Evolutionary conservation across 2,888 invertebrate species (phyloP).

Genomic region (Nomada ruficornis): DNA sequence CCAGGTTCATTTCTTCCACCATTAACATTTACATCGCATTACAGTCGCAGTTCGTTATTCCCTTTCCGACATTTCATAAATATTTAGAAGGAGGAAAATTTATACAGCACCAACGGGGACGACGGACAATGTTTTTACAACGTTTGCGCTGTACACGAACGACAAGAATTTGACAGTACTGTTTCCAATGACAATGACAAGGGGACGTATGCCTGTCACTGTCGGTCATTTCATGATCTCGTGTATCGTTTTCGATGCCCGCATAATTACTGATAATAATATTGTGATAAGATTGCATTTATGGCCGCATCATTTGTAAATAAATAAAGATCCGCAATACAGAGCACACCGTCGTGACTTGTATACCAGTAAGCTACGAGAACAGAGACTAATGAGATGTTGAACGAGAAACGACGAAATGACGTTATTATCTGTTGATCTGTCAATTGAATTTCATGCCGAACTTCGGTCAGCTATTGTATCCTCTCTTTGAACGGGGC

Average conservation of each 20-base stretch:
- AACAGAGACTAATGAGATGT: conserved; percentile 21
- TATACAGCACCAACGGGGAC: conserved; percentile 51
- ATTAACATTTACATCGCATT: conserved; percentile 28
- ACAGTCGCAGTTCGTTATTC: conserved; percentile 43
- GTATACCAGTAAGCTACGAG: conserved; percentile 50
- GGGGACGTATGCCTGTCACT: conserved; percentile 29
- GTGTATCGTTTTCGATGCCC: conserved; percentile 44
- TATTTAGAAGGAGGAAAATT: conserved; percentile 31
- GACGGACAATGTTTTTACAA: conserved; percentile 45
- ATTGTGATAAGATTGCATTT: conserved; percentile 76
- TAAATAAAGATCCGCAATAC: background rate
- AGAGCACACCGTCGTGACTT: conserved; percentile 20
- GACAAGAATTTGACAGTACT: conserved; percentile 28
- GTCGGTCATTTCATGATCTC: conserved; percentile 55
- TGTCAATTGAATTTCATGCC: conserved; percentile 5
- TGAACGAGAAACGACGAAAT: background rate
- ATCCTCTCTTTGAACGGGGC: background rate
- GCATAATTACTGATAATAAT: conserved; percentile 58
- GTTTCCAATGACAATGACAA: background rate
- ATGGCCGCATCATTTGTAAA: background rate
- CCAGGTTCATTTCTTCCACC: conserved; percentile 32
- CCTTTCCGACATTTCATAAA: conserved; percentile 39
- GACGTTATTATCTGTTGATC: background rate
- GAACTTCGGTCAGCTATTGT: background rate
- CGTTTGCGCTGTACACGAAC: conserved; percentile 34